Evolutionary conservation across 2,797 vertebrate genomes (phyloP), one percentile per base, ranked within the genome.

Genomic region (Pipistrellus pipistrellus): DNA sequence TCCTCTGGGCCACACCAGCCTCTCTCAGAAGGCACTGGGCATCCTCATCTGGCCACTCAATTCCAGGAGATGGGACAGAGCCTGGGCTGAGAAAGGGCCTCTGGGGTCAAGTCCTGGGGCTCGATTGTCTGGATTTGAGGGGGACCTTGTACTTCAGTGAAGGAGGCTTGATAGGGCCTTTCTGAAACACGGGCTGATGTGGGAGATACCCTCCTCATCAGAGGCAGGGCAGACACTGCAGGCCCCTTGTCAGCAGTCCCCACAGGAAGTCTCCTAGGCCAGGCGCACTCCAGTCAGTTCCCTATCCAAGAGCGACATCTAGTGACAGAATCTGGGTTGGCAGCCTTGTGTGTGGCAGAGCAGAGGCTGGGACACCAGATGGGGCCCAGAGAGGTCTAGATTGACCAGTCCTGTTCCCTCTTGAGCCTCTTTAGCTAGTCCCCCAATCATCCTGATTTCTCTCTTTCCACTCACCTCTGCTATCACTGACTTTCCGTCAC

Each of bases 261-360:
- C 0, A 2, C 3, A 0, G 53, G 7, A 23, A 3, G 23, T 13
- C 7, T 35, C 15, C 51, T 8, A 1, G 15, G 0, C n/a, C 18
- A 3, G 48, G 46, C 4, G 23, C 38, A 0, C 20, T 3, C n/a
- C 38, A 0, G 62, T 13, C 12, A 0, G 88, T 94, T 95, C 62
- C 21, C 72, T 46, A 41, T 62, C 71, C 91, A 85, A 85, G 75
- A 46, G 94, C 68, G 91, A 96, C 97, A 94, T 53, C 97, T 97
- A 0, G 96, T 83, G 97, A 2, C 87, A 6, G 41, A 3, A 2
- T 38, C 48, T 35, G 59, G 48, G 7, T 35, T 23, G 41, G 7
- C 78, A 38, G 51, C n/a, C 21, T 57, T 4, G 3, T 4, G 1
- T 4, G 30, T 0, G 11, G 69, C 25, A 1, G 75, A 20, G 57